Conservation (phyloP, 2,113 vertebrate species). For the Bothrops jararaca region DNA sequence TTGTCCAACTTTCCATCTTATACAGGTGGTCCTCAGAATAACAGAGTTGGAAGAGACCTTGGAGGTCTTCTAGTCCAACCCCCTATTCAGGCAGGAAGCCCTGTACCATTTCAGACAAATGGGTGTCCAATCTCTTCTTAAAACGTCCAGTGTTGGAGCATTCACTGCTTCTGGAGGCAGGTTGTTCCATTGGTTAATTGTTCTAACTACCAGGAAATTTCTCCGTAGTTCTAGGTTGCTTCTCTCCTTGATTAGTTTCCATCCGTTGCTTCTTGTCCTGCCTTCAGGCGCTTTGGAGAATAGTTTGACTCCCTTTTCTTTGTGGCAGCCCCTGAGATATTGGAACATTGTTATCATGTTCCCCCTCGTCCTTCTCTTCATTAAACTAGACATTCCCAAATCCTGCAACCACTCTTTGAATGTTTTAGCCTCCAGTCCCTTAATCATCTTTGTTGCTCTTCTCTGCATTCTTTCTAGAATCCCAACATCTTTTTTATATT, state of each 20-base stretch:
- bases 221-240: neutral
- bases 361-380: neutral
- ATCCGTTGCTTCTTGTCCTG: neutral
- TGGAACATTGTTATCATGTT: neutral
- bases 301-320: neutral
- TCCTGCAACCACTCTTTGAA: neutral
- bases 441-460: neutral
- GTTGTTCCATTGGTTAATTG: neutral
- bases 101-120: neutral
- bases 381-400: neutral
- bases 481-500: neutral
- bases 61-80: too few relatives aligned
- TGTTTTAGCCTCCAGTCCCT: neutral
- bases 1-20: neutral
- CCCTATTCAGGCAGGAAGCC: too few relatives aligned
- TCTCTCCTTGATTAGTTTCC: neutral
- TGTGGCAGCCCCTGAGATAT: neutral
- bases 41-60: too few relatives aligned
- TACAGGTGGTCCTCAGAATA: too few relatives aligned
- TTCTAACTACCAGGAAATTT: neutral
- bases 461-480: neutral
- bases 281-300: neutral
- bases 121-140: neutral
- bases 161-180: neutral
- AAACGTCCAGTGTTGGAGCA: neutral